Evolutionary conservation across 2,797 vertebrate species (phyloP).

Genomic region (Lepilemur ruficaudatus): DNA sequence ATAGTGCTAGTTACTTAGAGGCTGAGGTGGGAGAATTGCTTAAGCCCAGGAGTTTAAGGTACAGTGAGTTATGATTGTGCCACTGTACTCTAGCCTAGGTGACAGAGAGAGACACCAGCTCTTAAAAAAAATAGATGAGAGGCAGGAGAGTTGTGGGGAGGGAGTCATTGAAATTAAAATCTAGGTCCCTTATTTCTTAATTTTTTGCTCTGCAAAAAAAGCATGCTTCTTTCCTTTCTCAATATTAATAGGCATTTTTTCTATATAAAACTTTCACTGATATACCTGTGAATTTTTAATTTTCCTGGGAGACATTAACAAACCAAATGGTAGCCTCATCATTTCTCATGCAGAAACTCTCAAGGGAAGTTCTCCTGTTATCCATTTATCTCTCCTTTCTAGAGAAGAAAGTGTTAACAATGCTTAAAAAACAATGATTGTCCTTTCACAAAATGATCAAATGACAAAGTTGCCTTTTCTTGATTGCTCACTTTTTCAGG

Average conservation of each 20-base stretch:
- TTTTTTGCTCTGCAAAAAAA: neutral
- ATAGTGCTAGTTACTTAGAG: neutral
- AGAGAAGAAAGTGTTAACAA: neutral
- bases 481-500: neutral
- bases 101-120: neutral
- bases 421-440: neutral
- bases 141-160: neutral
- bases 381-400: neutral
- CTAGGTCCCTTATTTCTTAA: neutral
- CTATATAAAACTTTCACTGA: neutral
- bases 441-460: constrained; percentile 16
- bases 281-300: neutral
- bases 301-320: neutral
- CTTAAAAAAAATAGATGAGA: neutral
- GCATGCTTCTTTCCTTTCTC: neutral
- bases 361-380: neutral
- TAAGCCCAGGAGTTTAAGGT: neutral
- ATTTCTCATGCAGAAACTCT: neutral
- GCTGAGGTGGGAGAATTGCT: neutral
- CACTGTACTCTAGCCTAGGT: neutral
- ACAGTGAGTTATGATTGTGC: neutral
- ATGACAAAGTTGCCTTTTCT: neutral
- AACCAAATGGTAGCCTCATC: neutral
- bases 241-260: neutral
- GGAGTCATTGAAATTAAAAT: neutral